phyloP scores from a whole-genome alignment of 1,140 invertebrate species.

The Lutraria rhynchaena region DNA sequence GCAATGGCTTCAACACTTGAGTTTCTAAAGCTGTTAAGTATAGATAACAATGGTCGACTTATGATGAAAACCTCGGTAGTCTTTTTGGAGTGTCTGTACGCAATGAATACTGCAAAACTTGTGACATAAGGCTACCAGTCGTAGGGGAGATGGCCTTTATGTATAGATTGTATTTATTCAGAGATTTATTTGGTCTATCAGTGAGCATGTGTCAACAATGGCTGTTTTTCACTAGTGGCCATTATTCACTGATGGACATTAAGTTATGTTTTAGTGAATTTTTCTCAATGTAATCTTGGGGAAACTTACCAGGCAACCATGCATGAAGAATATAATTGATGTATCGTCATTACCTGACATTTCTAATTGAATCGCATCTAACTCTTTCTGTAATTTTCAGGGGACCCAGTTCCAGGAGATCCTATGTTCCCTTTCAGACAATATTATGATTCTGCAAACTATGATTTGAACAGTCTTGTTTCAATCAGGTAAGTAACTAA shows the following conservation, averaged over 20 bases:
- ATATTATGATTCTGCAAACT: conserved; percentile 65
- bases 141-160: no score
- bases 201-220: no score
- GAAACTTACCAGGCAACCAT: neutral
- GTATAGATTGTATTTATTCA: no score
- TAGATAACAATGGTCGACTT: no score
- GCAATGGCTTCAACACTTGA: no score
- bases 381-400: conserved; percentile 57
- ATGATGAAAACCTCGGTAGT: no score
- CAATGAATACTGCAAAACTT: no score
- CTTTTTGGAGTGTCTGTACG: no score
- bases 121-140: no score
- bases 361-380: neutral
- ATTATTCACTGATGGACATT: neutral
- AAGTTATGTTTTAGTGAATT: neutral
- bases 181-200: no score
- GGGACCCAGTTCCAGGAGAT: conserved; percentile 53
- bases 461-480: conserved; percentile 62
- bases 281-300: neutral
- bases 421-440: conserved; percentile 68
- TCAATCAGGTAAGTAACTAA: conserved; percentile 71
- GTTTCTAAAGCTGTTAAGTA: no score
- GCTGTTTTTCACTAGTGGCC: no score
- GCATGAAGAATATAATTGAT: neutral
- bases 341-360: neutral